Evolutionary conservation across 2,113 vertebrate genomes (phyloP).

Genomic region (Agapornis roseicollis): DNA sequence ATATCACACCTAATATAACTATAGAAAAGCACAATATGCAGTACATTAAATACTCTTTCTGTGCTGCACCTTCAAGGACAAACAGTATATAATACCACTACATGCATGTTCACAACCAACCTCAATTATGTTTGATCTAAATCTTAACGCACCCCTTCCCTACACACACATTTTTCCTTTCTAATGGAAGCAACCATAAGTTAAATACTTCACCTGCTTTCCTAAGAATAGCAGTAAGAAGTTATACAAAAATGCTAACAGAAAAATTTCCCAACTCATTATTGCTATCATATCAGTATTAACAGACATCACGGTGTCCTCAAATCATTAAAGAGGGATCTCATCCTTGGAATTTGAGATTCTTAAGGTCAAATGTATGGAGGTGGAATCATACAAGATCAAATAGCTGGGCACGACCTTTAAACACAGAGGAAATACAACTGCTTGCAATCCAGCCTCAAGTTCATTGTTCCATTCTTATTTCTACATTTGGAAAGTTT

Average conservation of each 20-base stretch:
- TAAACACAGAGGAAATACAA: neutral
- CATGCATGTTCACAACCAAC: neutral
- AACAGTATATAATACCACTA: neutral
- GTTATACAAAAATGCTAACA: neutral
- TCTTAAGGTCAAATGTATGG: neutral
- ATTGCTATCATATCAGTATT: rapidly evolving
- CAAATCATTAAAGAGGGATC: neutral
- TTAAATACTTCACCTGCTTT: neutral
- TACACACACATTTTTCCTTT: neutral
- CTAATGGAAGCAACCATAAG: neutral
- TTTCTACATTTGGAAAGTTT: neutral
- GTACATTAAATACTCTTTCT: neutral
- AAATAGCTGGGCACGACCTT: neutral
- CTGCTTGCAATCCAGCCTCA: neutral
- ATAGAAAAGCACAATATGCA: neutral
- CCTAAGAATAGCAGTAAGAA: neutral
- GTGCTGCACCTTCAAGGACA: neutral
- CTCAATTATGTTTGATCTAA: neutral
- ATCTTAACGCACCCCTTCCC: neutral
- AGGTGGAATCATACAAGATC: neutral
- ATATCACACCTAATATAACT: neutral
- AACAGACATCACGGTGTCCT: neutral
- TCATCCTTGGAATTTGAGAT: neutral
- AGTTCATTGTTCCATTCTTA: neutral
- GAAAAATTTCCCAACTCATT: neutral